Percentiles rank a stretch among this genome's conserved stretches.
These are phyloP conservation scores for Axis porcinus DNA, from an alignment of 2,113 vertebrate genomes.

Conservation along the genomic window DNA sequence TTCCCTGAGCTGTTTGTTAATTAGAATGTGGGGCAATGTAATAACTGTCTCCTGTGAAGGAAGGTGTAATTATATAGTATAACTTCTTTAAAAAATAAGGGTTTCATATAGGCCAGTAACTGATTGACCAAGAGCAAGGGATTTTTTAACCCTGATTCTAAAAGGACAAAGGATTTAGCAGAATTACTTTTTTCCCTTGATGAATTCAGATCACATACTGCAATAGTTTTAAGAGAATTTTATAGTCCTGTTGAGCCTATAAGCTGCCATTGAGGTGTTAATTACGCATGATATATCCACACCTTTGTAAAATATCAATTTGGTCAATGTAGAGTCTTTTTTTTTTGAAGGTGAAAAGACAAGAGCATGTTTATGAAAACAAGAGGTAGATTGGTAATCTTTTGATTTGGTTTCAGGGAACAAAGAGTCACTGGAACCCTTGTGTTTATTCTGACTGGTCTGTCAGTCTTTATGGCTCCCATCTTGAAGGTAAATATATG, in stretches of 20 bases:
- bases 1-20: slow-evolving; percentile 52
- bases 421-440: slow-evolving; percentile 93
- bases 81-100: slow-evolving; percentile 49
- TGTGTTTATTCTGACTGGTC: slow-evolving; percentile 96
- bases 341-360: neutral
- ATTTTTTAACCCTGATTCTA: slow-evolving; percentile 39
- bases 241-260: neutral
- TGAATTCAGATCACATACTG: neutral
- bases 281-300: neutral
- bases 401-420: slow-evolving; percentile 87
- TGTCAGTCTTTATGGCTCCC: slow-evolving; percentile 99
- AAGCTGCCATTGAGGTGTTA: neutral
- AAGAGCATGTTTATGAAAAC: neutral
- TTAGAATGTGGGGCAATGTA: slow-evolving; percentile 56
- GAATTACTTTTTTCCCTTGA: neutral
- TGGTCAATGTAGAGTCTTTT: neutral
- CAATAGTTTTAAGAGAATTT: neutral
- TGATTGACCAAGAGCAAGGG: neutral
- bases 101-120: neutral
- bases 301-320: neutral
- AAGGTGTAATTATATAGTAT: slow-evolving; percentile 51
- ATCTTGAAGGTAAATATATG: slow-evolving; percentile 92
- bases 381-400: slow-evolving; percentile 45
- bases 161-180: neutral
- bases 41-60: slow-evolving; percentile 52